These are phyloP conservation scores for Drosophila nasuta DNA, from an alignment of 1,140 invertebrate species.

Conservation along the genomic window DNA sequence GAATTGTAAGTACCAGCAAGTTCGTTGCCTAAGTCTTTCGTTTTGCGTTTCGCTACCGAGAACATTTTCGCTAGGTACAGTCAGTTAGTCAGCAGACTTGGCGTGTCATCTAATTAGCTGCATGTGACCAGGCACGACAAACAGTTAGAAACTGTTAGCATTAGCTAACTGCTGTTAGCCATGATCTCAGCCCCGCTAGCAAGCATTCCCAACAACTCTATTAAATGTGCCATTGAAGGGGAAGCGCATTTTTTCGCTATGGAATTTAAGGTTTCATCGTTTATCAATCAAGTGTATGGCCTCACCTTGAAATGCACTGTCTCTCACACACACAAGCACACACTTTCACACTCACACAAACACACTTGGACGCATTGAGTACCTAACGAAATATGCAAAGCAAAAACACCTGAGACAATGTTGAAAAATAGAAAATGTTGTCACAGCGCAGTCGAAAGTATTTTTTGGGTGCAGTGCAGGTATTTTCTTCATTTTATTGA, in stretches of 20 bases:
- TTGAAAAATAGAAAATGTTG: constrained; percentile 62
- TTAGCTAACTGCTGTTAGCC: constrained; percentile 29
- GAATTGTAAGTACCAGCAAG: constrained; percentile 78
- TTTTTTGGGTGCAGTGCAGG: constrained; percentile 57
- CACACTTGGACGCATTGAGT: neutral
- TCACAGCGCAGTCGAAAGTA: constrained; percentile 44
- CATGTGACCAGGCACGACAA: constrained; percentile 39
- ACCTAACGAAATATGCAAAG: constrained; percentile 37
- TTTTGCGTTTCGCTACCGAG: neutral
- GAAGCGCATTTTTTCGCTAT: neutral
- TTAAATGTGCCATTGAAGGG: constrained; percentile 15
- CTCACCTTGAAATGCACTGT: constrained; percentile 46
- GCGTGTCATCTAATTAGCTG: constrained; percentile 47
- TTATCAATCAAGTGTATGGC: constrained; percentile 31
- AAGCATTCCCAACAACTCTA: constrained; percentile 9
- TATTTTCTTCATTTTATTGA: constrained; percentile 56
- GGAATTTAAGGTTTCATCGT: constrained; percentile 26
- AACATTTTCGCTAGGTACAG: neutral
- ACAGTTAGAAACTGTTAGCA: constrained; percentile 10
- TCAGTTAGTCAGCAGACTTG: neutral
- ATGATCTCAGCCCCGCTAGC: constrained; percentile 26
- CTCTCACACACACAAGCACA: constrained; percentile 1
- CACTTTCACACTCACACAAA: constrained; percentile 4
- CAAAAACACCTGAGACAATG: constrained; percentile 38
- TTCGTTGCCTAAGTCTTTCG: constrained; percentile 65